Percentiles rank a stretch among this genome's conserved stretches.
phyloP scores from a whole-genome alignment of 2,113 vertebrate species.

The Quiscalus mexicanus region DNA sequence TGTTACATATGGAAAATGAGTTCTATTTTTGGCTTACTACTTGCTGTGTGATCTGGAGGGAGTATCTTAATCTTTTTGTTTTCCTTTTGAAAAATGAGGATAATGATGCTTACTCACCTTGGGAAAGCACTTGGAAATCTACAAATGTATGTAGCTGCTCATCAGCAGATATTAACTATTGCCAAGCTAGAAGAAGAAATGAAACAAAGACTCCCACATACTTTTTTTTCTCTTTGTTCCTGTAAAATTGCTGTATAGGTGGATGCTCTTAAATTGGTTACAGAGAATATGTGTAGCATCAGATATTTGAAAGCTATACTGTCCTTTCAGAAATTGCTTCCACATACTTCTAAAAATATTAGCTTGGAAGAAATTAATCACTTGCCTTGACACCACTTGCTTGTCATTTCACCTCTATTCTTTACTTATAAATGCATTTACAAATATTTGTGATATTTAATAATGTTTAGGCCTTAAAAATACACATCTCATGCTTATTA shows the following conservation, averaged over 20 bases:
- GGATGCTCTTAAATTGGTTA: not conserved
- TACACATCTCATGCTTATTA: not conserved
- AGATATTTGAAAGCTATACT: not conserved
- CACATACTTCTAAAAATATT: not conserved
- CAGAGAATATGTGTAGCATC: not conserved
- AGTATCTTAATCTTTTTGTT: conserved; percentile 45
- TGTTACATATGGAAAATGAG: conserved; percentile 36
- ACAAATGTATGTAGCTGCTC: not conserved
- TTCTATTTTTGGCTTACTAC: conserved; percentile 41
- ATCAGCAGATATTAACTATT: not conserved
- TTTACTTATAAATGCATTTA: not conserved
- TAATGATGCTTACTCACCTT: conserved; percentile 52
- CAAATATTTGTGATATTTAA: not conserved
- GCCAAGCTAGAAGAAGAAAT: not conserved
- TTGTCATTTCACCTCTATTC: not conserved
- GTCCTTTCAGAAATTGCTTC: not conserved
- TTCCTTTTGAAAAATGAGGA: conserved; percentile 53
- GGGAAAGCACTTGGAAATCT: conserved; percentile 16
- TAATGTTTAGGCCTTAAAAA: not conserved
- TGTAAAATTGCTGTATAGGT: not conserved
- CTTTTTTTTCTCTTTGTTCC: not conserved
- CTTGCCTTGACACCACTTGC: not conserved
- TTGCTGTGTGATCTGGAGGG: conserved; percentile 26
- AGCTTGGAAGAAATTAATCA: not conserved
- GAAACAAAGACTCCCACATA: not conserved